Evolutionary conservation across 2,888 invertebrate species (phyloP).

Genomic region (Nebria brevicollis): DNA sequence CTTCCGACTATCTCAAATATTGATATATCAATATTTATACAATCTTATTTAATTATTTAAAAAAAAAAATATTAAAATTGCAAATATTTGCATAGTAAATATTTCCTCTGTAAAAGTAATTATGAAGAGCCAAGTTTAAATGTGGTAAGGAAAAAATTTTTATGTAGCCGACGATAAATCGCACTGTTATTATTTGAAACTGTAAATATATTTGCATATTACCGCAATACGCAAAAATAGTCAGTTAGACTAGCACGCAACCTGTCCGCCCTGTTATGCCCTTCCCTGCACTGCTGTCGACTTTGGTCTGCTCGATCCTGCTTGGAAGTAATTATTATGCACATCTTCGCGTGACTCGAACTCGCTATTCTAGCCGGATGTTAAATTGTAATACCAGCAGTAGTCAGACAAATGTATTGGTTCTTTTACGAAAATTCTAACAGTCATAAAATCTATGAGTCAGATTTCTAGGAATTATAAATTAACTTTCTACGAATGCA

Average conservation of each 20-base stretch:
- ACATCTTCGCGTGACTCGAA: background rate
- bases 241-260: background rate
- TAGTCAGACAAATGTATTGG: background rate
- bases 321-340: background rate
- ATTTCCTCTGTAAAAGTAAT: background rate
- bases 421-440: background rate
- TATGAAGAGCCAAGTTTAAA: background rate
- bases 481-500: background rate
- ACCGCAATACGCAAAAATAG: slow-evolving; percentile 1
- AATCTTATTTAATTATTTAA: background rate
- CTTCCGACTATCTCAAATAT: no score
- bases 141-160: background rate
- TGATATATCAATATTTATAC: no score
- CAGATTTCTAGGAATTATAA: background rate
- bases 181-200: background rate
- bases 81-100: background rate
- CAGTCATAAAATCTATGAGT: background rate
- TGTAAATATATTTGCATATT: background rate
- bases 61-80: background rate
- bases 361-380: background rate
- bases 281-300: background rate
- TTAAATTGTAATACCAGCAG: background rate
- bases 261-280: background rate
- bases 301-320: background rate
- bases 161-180: background rate